Evolutionary conservation across 92 coral and sea anemone species (phyloP), one percentile per base, ranked within the genome.

Genomic region (Paragorgia papillata): DNA sequence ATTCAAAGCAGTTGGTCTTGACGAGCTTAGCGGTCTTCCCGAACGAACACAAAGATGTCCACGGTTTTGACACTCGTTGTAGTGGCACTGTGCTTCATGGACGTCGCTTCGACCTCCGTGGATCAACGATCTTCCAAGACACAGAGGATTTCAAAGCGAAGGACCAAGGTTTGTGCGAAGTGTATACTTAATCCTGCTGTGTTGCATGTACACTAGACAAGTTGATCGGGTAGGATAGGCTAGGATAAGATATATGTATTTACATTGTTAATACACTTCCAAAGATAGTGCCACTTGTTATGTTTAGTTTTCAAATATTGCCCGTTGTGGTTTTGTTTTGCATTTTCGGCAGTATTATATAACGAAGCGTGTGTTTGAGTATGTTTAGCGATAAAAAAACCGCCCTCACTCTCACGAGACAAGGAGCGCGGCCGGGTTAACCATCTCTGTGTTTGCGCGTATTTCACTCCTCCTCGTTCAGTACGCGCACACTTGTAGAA

Each of bases 141-240:
- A 46, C 39, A 30, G 41, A 48, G 75, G 59, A 46, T 27, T 28
- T 68, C 75, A 27, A 68, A 68, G 33, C 54, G 20, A 46, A 46
- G 43, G 73, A 35, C 8, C 31, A 33, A 68, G 75, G 75, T 68
- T 68, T 49, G 75, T 68, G 37, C 19, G 35, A 68, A 68, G 75
- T 68, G 75, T 25, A n/a, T n/a, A 30, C 54, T 68, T 68, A 68
- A 68, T 46, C 75, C 75, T 57, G 59, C 75, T 68, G 75, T 15
- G 75, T 29, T 6, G 1, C n/a, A 26, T 57, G 32, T 48, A 27
- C 59, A n/a, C n/a, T n/a, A n/a, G 58, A 59, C 39, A 37, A 64
- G 71, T 64, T 64, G 51, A 55, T 67, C 21, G 25, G 51, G 44
- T 43, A 25, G 57, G 33, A 21, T 55, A 48, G 25, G 51, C 43